Base-by-base conservation (phyloP, 2,888 invertebrate species). In the Phalangium opilio region DNA sequence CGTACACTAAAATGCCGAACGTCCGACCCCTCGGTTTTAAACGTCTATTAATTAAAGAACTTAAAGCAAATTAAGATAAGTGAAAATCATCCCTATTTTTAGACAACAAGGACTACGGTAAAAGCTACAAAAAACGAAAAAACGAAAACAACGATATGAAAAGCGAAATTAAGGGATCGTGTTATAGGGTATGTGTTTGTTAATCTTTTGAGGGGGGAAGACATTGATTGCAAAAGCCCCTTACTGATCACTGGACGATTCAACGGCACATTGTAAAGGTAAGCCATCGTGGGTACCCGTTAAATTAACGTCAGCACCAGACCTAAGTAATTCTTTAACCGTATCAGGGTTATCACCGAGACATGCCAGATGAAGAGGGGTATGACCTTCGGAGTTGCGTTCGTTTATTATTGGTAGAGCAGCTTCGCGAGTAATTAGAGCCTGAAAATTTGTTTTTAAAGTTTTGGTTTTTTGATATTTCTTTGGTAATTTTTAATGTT, bases 301-400 rank as follows among this genome's bases (percentile, higher is more conserved):
- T 33, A 82, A 71, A 61, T 84, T 85, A 3, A 86, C 86, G 64
- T 90, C 83, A 0, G 87, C 90, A 1, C 89, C 89, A 34, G 83
- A 81, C 11, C 81, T 63, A 21, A 93, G 66, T 12, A 93, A 69
- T 2, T 83, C 82, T 60, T 83, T 81, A 0, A 90, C 86, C 62
- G 86, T 87, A 19, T 89, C 87, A 0, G 84, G 82, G 51, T 64
- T 62, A 51, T 67, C 67, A 21, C 60, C 61, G 44, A 63, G 54
- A 57, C 71, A 71, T 10, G 72, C 70, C 19, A 66, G 50, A 52
- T 69, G 69, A 17, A 72, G 60, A 0, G 71, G 67, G 0, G 70
- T 67, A 48, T 67, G 64, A 3, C 70, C 70, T 44, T 60, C 62
- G 48, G 75, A 73, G 64, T 91, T 90, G 57, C 79, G 75, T 55